Conservation (phyloP, 2,113 vertebrate species). For the Pedionomus torquatus region DNA sequence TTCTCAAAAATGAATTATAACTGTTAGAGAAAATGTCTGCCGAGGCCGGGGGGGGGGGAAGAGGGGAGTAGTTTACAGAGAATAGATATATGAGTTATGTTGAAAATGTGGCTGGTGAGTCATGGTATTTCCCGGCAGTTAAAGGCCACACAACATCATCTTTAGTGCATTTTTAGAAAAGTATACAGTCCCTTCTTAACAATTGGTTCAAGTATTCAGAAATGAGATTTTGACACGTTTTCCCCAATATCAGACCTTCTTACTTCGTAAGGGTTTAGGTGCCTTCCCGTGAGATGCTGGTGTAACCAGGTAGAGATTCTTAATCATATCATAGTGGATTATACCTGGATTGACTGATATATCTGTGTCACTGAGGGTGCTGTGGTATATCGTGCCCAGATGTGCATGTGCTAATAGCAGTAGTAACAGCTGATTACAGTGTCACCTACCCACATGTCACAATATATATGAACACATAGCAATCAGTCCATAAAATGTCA, state of each 20-base stretch:
- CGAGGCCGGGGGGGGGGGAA: no score
- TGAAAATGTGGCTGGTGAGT: not conserved
- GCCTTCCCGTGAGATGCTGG: not conserved
- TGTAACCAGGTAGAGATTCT: not conserved
- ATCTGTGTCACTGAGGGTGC: not conserved
- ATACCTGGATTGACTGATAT: not conserved
- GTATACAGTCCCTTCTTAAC: not conserved
- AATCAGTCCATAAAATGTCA: not conserved
- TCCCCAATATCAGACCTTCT: not conserved
- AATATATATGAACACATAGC: not conserved
- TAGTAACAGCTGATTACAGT: not conserved
- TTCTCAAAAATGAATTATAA: not conserved
- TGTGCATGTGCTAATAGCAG: not conserved
- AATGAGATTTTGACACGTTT: not conserved
- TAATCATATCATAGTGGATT: not conserved
- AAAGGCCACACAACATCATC: not conserved
- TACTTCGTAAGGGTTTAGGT: not conserved
- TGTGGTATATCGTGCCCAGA: not conserved
- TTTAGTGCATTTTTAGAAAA: not conserved
- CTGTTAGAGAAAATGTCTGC: not conserved
- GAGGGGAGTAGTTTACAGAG: not conserved
- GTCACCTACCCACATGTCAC: not conserved
- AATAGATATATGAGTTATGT: not conserved
- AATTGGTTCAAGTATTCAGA: not conserved
- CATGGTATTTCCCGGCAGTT: not conserved